Conservation (phyloP, 2,888 invertebrate species). For the Yponomeuta evonymella region DNA sequence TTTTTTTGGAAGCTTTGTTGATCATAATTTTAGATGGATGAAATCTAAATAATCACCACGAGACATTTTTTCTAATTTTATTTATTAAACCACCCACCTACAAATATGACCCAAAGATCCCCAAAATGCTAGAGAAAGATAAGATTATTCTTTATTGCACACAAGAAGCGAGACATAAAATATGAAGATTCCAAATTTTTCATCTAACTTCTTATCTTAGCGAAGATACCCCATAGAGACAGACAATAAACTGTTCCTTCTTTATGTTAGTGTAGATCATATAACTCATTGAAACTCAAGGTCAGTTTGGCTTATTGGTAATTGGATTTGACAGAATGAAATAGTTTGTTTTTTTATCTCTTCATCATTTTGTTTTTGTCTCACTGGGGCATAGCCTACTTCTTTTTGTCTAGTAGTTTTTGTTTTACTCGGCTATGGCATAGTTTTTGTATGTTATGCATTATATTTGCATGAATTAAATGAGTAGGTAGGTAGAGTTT, state of each 20-base stretch:
- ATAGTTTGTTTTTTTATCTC: not conserved
- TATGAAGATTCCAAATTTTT: too few species aligned
- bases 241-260: not conserved
- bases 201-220: not conserved
- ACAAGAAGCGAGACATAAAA: too few species aligned
- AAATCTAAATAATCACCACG: too few species aligned
- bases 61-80: too few species aligned
- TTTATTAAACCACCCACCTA: too few species aligned
- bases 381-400: not conserved
- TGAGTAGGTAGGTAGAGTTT: not conserved
- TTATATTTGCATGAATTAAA: not conserved
- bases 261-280: not conserved
- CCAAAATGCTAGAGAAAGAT: too few species aligned
- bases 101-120: too few species aligned
- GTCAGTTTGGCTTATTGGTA: not conserved
- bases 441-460: not conserved
- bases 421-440: not conserved
- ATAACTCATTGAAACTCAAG: not conserved
- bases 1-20: too few species aligned
- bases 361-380: not conserved
- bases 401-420: not conserved
- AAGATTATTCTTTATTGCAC: too few species aligned
- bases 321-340: not conserved
- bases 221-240: not conserved
- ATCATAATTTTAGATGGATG: too few species aligned